Conservation (phyloP, 2,797 vertebrate species). For the Pristis pectinata region DNA sequence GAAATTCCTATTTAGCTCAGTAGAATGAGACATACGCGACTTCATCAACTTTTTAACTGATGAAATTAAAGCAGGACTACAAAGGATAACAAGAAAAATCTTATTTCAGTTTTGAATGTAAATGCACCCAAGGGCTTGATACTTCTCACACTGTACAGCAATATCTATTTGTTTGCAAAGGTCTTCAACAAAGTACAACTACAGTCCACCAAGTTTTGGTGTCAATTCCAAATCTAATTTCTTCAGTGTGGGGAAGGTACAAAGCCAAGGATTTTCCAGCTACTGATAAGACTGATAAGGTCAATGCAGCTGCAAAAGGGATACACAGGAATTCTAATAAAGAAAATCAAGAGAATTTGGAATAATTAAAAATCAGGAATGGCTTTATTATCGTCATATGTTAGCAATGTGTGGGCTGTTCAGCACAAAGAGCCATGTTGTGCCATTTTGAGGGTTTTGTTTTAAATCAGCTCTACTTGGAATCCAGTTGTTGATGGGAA, state of each 20-base stretch:
- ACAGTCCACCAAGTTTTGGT: not conserved
- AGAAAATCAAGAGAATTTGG: not conserved
- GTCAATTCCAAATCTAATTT: not conserved
- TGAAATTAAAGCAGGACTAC: constrained; percentile 16
- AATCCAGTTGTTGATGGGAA: too few relatives aligned
- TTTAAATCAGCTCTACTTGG: too few relatives aligned
- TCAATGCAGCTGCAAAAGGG: not conserved
- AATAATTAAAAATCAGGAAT: not conserved
- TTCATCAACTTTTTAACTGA: not conserved
- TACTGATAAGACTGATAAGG: not conserved
- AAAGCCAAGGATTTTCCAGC: not conserved
- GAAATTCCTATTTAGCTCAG: not conserved
- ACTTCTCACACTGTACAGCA: not conserved
- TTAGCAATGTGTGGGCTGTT: not conserved
- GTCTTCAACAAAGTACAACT: not conserved
- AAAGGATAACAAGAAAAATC: not conserved
- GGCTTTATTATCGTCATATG: not conserved
- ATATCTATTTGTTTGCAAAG: not conserved
- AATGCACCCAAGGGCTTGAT: not conserved
- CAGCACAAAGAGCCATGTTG: not conserved
- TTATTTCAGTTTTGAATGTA: not conserved
- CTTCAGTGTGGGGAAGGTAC: not conserved
- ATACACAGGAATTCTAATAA: not conserved
- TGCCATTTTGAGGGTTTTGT: too few relatives aligned
- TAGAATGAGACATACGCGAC: not conserved